Base-by-base conservation (phyloP, 2,888 invertebrate species). In the Zele albiditarsus region DNA sequence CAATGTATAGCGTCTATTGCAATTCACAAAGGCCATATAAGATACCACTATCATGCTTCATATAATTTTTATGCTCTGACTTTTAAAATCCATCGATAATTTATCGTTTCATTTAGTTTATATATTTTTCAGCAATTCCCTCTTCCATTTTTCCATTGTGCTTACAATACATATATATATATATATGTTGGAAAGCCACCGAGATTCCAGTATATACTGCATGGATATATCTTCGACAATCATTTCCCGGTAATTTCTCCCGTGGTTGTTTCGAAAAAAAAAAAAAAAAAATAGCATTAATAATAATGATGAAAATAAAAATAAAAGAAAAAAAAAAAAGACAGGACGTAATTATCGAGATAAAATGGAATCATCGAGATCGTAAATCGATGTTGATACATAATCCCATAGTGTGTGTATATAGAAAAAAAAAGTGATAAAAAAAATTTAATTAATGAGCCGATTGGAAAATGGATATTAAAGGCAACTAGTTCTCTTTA, bases 21-120 rank as follows among this genome's bases (percentile, higher is more conserved):
- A 46, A 46, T 46, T 46, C 28, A 28, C 28, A 38, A 33, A 33
- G 63, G 31, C 31, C 16, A 46, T 42, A 42, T n/a, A n/a, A n/a
- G 12, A 14, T 3, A n/a, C 16, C 69, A 68, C 75, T 20, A 23
- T 72, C 76, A 76, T 77, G 77, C 72, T 76, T 73, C 77, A 76
- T 77, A 79, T 77, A 77, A 77, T 76, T 79, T 79, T 79, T 77
- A 77, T 73, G 78, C 60, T 78, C 8, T 71, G 72, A 68, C 69
- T 79, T 79, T 74, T 71, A 78, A 71, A 79, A 78, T 72, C 20
- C 72, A 53, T 74, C 33, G 71, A 20, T 71, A 77, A 77, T 76
- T 80, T 77, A 76, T 74, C 70, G 77, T 75, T 78, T 78, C 78
- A 76, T 78, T 76, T 76, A 78, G 72, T 53, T 53, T 23, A 53